Percentiles rank a stretch among this genome's conserved stretches.
These are phyloP conservation scores for Paradoxurus hermaphroditus DNA, from an alignment of 2,113 vertebrate genomes.

Conservation along the genomic window DNA sequence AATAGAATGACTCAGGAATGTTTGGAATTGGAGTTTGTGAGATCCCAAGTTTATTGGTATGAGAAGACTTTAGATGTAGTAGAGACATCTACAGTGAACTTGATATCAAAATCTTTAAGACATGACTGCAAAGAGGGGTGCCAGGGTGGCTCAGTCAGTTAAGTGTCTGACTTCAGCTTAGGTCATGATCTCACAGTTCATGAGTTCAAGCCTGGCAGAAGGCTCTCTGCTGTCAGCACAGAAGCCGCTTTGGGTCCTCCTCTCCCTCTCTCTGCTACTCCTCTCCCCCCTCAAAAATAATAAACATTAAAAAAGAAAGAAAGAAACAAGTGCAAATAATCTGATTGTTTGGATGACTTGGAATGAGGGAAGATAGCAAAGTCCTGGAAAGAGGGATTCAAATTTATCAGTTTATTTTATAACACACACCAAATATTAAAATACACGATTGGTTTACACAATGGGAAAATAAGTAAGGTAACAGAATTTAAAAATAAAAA, in stretches of 20 bases:
- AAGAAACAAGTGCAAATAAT: too few relatives aligned
- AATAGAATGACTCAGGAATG: fast-evolving
- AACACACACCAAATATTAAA: neutral
- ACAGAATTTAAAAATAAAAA: neutral
- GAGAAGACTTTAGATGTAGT: neutral
- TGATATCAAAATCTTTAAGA: neutral
- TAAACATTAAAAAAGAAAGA: too few relatives aligned
- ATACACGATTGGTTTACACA: neutral
- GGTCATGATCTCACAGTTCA: too few relatives aligned
- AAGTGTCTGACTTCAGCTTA: too few relatives aligned
- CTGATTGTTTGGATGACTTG: neutral
- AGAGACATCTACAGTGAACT: neutral
- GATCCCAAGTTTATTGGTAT: neutral
- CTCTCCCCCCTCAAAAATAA: too few relatives aligned
- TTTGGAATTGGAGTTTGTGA: neutral
- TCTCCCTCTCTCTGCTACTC: too few relatives aligned
- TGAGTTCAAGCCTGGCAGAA: too few relatives aligned
- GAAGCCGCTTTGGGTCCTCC: too few relatives aligned
- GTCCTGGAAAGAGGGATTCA: fast-evolving
- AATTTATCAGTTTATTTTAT: neutral
- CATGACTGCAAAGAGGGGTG: neutral
- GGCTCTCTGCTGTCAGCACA: too few relatives aligned
- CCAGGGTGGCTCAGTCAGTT: too few relatives aligned
- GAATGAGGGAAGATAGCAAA: neutral
- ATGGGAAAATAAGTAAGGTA: neutral